Evolutionary conservation across 1,140 invertebrate species (phyloP), one percentile per base, ranked within the genome.

Genomic region (Riptortus pedestris): DNA sequence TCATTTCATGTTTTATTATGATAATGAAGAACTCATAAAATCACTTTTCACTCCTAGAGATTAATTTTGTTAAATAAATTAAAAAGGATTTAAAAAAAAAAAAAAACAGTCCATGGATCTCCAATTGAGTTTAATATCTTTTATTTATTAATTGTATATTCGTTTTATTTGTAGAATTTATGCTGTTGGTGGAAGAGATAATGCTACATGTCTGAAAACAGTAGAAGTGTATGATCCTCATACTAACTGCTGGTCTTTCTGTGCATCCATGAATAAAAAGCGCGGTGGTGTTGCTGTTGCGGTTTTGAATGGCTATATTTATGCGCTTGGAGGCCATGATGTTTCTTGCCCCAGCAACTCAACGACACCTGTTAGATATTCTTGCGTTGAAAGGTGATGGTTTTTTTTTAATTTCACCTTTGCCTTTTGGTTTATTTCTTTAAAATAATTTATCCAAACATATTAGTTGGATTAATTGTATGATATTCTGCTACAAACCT

Each of bases 151-250:
- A n/a, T n/a, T n/a, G n/a, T n/a, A n/a, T n/a, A n/a, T n/a, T n/a
- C n/a, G n/a, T n/a, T 38, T 38, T 55, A 24, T 65, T 72, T 76
- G 24, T 66, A 86, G 83, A 72, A 78, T 97, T 47, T 96, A 94
- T 78, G 92, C 90, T 12, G 90, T 94, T 20, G 94, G 93, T 59
- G 93, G 94, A 12, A 83, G 93, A 65, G 94, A 96, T 76, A 90
- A 91, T 27, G 87, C 89, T 70, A 87, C 89, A 0, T 96, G 93
- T 72, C 81, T 96, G 67, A 83, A 87, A 67, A 91, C 90, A 66
- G 92, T 96, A 0, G 95, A 98, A 77, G 87, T 87, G 71, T 97
- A 91, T 74, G 90, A 96, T 79, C 90, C 91, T 12, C 86, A 91
- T 70, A 91, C 85, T 4, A 90, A 95, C 75, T 85, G 85, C 69